Evolutionary conservation across 1,140 invertebrate genomes (phyloP).

Genomic region (Calycopis cecrops): DNA sequence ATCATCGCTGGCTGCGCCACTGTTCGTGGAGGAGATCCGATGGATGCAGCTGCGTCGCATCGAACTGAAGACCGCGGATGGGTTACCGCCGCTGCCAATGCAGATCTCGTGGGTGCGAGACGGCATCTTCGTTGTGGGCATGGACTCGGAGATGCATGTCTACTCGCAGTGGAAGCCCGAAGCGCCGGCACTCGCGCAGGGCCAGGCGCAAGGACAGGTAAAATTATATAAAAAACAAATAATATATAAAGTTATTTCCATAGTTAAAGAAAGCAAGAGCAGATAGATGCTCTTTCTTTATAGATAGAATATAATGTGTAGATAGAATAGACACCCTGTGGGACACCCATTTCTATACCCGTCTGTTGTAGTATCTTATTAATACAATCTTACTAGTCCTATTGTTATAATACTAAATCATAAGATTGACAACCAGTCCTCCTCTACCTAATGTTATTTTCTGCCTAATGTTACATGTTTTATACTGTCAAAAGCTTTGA

Average conservation of each 20-base stretch:
- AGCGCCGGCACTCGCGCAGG: slow-evolving; percentile 57
- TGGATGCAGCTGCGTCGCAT: slow-evolving; percentile 98
- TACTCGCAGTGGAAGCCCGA: slow-evolving; percentile 98
- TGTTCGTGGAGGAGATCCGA: slow-evolving; percentile 90
- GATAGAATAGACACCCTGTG: neutral
- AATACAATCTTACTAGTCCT: too few species aligned
- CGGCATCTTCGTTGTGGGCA: slow-evolving; percentile 97
- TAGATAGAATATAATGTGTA: too few species aligned
- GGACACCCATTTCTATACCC: too few species aligned
- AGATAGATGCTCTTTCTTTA: too few species aligned
- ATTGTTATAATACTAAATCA: too few species aligned
- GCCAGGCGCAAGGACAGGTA: slow-evolving; percentile 41
- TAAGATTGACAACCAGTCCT: too few species aligned
- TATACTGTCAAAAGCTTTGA: too few species aligned
- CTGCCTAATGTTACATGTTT: too few species aligned
- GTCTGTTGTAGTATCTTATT: too few species aligned
- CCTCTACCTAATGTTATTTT: too few species aligned
- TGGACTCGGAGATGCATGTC: slow-evolving; percentile 99
- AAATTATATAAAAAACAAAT: slow-evolving; percentile 3
- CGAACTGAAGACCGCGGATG: slow-evolving; percentile 94
- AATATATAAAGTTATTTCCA: neutral
- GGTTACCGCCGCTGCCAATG: slow-evolving; percentile 96
- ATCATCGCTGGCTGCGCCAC: slow-evolving; percentile 88
- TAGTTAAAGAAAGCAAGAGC: too few species aligned
- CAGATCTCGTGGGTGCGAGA: slow-evolving; percentile 99